Percentiles rank a stretch among this genome's conserved stretches.
These are phyloP conservation scores for Cyprinus carpio DNA, from an alignment of 2,113 vertebrate species.

Conservation along the genomic window DNA sequence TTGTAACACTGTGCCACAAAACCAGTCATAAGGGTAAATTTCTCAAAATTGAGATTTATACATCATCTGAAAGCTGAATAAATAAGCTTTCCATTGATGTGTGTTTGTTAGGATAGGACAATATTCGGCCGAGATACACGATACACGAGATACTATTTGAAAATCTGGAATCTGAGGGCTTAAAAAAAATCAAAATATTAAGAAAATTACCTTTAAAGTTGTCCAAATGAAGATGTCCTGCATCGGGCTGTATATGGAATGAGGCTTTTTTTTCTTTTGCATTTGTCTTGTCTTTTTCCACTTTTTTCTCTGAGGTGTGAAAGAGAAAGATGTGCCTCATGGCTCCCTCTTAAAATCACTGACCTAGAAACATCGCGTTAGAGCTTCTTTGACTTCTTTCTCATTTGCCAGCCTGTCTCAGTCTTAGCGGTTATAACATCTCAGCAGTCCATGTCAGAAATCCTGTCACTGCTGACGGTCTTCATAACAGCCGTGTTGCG, in stretches of 20 bases:
- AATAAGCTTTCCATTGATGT: no score
- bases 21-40: no score
- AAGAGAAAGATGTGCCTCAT: conserved; percentile 41
- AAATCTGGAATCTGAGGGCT: no score
- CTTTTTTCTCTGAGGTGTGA: conserved; percentile 28
- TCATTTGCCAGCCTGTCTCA: conserved; percentile 23
- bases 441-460: conserved; percentile 28
- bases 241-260: neutral
- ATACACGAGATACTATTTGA: no score
- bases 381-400: conserved; percentile 37
- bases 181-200: no score
- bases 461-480: neutral
- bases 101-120: no score
- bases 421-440: conserved; percentile 18
- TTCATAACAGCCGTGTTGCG: neutral
- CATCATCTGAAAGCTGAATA: no score
- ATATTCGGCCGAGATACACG: no score
- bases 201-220: no score
- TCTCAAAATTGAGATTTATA: no score
- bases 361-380: conserved; percentile 43
- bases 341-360: conserved; percentile 36
- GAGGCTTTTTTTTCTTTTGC: neutral
- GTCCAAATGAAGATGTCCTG: no score
- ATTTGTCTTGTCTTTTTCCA: neutral
- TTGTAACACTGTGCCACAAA: no score